phyloP scores from a whole-genome alignment of 2,888 invertebrate species.

The Nesidiocoris tenuis region DNA sequence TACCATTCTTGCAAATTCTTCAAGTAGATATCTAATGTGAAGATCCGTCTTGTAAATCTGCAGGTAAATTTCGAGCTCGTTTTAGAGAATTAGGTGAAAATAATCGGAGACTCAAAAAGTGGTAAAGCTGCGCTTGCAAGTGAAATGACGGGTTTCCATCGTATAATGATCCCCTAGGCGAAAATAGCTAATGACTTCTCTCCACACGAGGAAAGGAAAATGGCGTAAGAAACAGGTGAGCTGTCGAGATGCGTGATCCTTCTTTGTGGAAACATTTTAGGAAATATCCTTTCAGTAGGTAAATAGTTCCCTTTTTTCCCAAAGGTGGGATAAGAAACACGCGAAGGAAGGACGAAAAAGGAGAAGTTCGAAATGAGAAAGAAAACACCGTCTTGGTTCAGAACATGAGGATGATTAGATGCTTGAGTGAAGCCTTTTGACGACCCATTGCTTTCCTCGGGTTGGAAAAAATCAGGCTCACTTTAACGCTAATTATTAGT shows the following conservation, averaged over 20 bases:
- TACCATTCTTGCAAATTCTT: no score
- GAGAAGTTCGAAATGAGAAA: background rate
- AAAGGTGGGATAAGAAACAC: conserved; percentile 7
- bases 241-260: conserved; percentile 1
- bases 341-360: background rate
- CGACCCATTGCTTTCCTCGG: conserved; percentile 37
- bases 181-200: conserved; percentile 1
- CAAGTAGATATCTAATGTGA: no score
- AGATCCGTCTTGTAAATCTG: no score
- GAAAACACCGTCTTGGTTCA: background rate
- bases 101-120: background rate
- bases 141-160: background rate
- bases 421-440: conserved; percentile 32
- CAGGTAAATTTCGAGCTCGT: no score
- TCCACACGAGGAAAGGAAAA: background rate
- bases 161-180: conserved; percentile 1
- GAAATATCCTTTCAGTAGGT: conserved; percentile 10
- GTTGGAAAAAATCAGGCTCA: conserved; percentile 38
- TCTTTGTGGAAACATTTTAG: background rate
- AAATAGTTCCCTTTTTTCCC: conserved; percentile 1
- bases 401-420: conserved; percentile 22
- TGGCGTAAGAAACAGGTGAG: background rate
- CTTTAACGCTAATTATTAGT: conserved; percentile 42
- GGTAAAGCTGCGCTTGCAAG: background rate
- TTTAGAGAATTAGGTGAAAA: conserved; percentile 13